These are phyloP conservation scores for Dysmachus trigonus DNA, from an alignment of 2,888 invertebrate species.

Conservation along the genomic window DNA sequence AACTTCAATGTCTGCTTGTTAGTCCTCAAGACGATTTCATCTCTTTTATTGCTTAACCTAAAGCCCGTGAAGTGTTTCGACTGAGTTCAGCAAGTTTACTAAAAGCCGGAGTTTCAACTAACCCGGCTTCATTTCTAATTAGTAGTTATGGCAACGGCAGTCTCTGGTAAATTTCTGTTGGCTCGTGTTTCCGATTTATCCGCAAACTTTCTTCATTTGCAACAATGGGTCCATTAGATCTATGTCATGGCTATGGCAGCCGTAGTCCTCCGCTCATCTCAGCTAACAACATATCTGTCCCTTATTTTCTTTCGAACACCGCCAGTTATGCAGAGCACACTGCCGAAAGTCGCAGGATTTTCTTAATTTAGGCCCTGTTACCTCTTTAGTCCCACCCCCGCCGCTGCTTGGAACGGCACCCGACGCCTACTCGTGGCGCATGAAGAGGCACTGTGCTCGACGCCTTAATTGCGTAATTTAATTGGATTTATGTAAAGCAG, in stretches of 20 bases:
- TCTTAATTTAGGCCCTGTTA: not conserved
- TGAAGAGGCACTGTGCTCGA: not conserved
- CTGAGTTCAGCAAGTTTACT: not conserved
- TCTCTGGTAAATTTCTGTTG: not conserved
- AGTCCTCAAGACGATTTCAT: not conserved
- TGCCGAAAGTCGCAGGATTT: not conserved
- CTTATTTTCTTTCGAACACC: not conserved
- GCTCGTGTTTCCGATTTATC: constrained; percentile 26
- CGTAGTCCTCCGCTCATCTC: not conserved
- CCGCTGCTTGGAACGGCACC: not conserved
- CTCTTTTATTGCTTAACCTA: not conserved
- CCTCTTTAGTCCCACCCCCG: not conserved
- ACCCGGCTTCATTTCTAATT: constrained; percentile 12
- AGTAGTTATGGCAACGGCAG: constrained; percentile 13
- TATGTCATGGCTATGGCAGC: not conserved
- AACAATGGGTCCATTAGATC: constrained; percentile 17
- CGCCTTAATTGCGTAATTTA: constrained; percentile 15
- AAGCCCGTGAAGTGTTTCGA: not conserved
- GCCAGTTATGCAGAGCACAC: not conserved
- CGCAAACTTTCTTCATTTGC: constrained; percentile 13
- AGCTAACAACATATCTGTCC: not conserved
- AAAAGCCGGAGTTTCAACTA: not conserved
- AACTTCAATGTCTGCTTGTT: not conserved
- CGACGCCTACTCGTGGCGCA: not conserved
- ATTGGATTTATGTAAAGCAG: constrained; percentile 36